A percentile compares a stretch with the other conserved stretches of the same genome.
These are phyloP conservation scores for Hydrolagus affinis DNA, from an alignment of 2,113 vertebrate genomes.

Conservation along the genomic window DNA sequence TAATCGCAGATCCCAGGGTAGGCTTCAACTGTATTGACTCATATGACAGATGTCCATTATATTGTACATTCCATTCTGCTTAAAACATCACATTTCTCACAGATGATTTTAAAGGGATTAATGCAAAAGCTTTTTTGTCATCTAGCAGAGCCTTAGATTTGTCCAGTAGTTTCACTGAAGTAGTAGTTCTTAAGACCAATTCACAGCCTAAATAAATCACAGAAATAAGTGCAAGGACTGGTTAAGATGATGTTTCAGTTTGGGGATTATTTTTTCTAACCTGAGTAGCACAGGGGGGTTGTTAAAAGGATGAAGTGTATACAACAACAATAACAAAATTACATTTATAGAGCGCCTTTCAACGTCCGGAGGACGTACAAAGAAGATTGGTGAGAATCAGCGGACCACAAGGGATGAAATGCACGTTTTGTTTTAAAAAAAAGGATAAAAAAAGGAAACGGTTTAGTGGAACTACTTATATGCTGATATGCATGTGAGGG, in stretches of 20 bases:
- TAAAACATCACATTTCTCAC: not conserved
- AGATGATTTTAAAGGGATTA: not conserved
- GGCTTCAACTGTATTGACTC: conserved; percentile 44
- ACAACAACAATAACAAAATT: too few relatives aligned
- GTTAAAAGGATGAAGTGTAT: not conserved
- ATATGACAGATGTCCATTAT: conserved; percentile 43
- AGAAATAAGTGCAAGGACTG: not conserved
- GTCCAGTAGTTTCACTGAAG: not conserved
- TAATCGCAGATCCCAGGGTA: conserved; percentile 45
- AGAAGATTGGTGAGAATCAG: too few relatives aligned
- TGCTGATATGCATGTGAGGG: not conserved
- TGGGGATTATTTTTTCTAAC: not conserved
- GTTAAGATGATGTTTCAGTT: not conserved
- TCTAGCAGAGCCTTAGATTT: not conserved
- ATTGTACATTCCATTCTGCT: conserved; percentile 36
- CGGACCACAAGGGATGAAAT: too few relatives aligned
- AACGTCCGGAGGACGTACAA: too few relatives aligned
- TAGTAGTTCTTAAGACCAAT: not conserved
- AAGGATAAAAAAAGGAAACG: too few relatives aligned
- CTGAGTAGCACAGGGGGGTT: not conserved
- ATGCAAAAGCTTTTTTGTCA: not conserved
- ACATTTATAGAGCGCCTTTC: too few relatives aligned
- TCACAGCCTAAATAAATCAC: not conserved
- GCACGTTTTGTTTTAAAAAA: too few relatives aligned
- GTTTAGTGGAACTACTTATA: too few relatives aligned